These are phyloP conservation scores for Luidia sarsii DNA, from an alignment of 53 echinoderm and acorn worm species.

Conservation along the genomic window DNA sequence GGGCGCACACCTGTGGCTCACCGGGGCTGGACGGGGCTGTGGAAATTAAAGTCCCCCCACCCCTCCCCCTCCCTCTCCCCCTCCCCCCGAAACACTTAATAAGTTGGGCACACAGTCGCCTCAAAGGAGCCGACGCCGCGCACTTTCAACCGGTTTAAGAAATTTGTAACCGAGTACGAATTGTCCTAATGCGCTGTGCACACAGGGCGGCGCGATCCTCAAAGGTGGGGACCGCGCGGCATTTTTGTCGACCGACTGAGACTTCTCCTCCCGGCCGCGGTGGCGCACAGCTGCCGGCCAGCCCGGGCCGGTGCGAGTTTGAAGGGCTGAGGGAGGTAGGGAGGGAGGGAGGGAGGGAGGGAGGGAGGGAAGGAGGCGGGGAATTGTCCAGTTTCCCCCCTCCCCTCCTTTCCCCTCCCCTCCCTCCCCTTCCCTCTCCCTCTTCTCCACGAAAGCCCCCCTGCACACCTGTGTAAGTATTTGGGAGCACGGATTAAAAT, in stretches of 20 bases:
- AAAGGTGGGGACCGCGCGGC: slow-evolving; percentile 23
- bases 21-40: background rate
- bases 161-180: slow-evolving; percentile 9
- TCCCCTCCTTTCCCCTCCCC: background rate
- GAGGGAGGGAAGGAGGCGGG: too few relatives aligned
- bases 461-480: slow-evolving; percentile 27
- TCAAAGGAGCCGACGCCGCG: background rate
- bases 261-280: slow-evolving; percentile 13
- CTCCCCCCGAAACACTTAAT: background rate
- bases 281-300: slow-evolving; percentile 8
- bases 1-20: too few relatives aligned
- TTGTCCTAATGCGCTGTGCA: slow-evolving; percentile 11
- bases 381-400: too few relatives aligned
- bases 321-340: too few relatives aligned
- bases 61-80: too few relatives aligned
- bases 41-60: too few relatives aligned
- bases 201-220: background rate
- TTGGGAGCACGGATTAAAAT: slow-evolving; percentile 6
- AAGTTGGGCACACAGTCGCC: background rate
- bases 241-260: slow-evolving; percentile 36
- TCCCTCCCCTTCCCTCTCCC: too few relatives aligned
- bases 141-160: slow-evolving; percentile 7
- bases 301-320: too few relatives aligned
- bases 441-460: background rate
- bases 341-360: too few relatives aligned